A percentile compares a stretch with the other conserved stretches of the same genome.
These are phyloP conservation scores for Conops quadrifasciatus DNA, from an alignment of 2,888 invertebrate species.

Conservation along the genomic window DNA sequence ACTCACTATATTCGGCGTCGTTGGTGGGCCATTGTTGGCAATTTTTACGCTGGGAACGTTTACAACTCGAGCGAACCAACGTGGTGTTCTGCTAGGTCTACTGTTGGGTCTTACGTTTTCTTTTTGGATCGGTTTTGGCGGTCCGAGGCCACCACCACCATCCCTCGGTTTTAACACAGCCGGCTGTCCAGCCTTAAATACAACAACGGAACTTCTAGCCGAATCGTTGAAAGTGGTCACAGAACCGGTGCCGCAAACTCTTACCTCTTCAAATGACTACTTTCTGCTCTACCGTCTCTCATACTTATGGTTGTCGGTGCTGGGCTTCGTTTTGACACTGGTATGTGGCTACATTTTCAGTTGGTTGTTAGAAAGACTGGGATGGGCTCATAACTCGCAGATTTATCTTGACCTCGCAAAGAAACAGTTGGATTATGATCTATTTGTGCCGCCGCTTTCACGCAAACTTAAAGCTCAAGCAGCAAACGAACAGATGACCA, in stretches of 20 bases:
- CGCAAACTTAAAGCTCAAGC: conserved; percentile 58
- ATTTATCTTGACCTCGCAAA: conserved; percentile 55
- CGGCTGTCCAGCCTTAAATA: conserved; percentile 66
- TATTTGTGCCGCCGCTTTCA: conserved; percentile 70
- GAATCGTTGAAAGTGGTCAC: conserved; percentile 38
- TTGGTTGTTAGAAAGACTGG: conserved; percentile 59
- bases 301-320: conserved; percentile 75
- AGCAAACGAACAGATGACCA: conserved; percentile 47
- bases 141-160: conserved; percentile 72
- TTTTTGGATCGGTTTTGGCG: conserved; percentile 86
- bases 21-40: conserved; percentile 85
- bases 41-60: conserved; percentile 87
- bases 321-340: conserved; percentile 68
- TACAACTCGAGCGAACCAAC: conserved; percentile 76
- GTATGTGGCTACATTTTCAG: conserved; percentile 68
- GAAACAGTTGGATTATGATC: conserved; percentile 67
- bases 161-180: conserved; percentile 69
- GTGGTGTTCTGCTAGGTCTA: conserved; percentile 76
- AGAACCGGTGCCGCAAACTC: conserved; percentile 3
- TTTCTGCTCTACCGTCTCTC: conserved; percentile 76
- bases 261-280: conserved; percentile 36
- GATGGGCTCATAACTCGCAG: conserved; percentile 56
- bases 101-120: conserved; percentile 73
- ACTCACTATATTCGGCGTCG: conserved; percentile 85
- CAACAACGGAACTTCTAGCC: conserved; percentile 32